Conservation (phyloP, 2,888 invertebrate genomes). For the Subacronicta megacephala region DNA sequence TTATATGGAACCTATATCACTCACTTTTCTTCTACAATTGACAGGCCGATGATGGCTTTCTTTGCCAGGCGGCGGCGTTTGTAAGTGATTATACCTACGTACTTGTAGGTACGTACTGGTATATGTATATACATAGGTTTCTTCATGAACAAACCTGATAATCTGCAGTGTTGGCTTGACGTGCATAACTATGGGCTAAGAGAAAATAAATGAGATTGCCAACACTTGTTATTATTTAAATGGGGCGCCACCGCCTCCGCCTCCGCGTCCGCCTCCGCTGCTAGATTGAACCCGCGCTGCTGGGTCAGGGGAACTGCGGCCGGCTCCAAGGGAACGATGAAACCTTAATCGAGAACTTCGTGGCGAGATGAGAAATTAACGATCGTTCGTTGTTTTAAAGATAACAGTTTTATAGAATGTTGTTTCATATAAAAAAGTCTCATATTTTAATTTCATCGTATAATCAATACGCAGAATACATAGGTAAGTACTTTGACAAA, state of each 20-base stretch:
- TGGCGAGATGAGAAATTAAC: background rate
- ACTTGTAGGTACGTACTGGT: background rate
- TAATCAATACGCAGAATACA: no score
- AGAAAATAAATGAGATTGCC: conserved; percentile 30
- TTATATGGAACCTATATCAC: no score
- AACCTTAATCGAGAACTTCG: background rate
- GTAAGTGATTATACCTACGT: no score
- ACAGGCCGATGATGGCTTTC: no score
- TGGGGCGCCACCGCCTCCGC: conserved; percentile 8
- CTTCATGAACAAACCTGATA: no score
- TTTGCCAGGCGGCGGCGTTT: no score
- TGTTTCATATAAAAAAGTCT: no score
- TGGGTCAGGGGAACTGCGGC: conserved; percentile 3
- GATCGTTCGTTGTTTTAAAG: no score
- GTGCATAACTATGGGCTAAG: conserved; percentile 9
- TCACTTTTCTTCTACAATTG: no score
- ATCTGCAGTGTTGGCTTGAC: background rate
- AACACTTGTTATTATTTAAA: conserved; percentile 44
- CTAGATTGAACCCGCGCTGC: conserved; percentile 2
- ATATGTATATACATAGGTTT: background rate
- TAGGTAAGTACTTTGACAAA: no score
- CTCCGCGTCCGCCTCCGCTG: conserved; percentile 4
- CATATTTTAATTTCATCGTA: no score
- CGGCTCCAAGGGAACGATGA: conserved; percentile 2
- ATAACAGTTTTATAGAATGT: no score